These are phyloP conservation scores for Nephrotoma flavescens DNA, from an alignment of 2,888 invertebrate species.

Conservation along the genomic window DNA sequence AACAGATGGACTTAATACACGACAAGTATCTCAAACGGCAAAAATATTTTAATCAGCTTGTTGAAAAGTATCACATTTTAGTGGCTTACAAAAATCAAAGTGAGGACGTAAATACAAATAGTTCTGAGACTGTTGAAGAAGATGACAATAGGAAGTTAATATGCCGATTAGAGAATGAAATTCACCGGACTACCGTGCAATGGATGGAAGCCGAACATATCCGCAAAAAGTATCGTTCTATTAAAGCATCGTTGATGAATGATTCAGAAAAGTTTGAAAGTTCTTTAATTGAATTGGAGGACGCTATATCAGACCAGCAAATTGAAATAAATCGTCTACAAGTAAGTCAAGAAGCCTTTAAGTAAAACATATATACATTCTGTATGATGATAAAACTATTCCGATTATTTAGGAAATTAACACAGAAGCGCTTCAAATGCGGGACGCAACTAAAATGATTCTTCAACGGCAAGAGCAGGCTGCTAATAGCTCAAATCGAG, in stretches of 20 bases:
- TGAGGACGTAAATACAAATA: constrained; percentile 17
- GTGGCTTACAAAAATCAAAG: constrained; percentile 39
- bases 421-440: constrained; percentile 57
- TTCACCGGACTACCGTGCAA: constrained; percentile 66
- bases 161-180: constrained; percentile 62
- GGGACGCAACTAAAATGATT: constrained; percentile 50
- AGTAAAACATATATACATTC: background rate
- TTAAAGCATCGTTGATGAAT: constrained; percentile 49
- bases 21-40: constrained; percentile 53
- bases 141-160: constrained; percentile 51
- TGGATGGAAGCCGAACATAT: constrained; percentile 69
- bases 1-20: constrained; percentile 55
- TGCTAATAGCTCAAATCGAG: constrained; percentile 49
- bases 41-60: constrained; percentile 38
- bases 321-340: constrained; percentile 61
- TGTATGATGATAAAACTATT: background rate
- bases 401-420: constrained; percentile 41
- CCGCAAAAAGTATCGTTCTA: constrained; percentile 58
- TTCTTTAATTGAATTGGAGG: constrained; percentile 52
- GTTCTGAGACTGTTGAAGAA: constrained; percentile 32
- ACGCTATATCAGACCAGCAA: constrained; percentile 49
- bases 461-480: constrained; percentile 54
- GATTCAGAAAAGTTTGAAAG: constrained; percentile 62
- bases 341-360: constrained; percentile 26
- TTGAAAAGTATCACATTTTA: constrained; percentile 44